phyloP scores from a whole-genome alignment of 30 jellyfish, hydroid and myxozoan species.

The Sanderia malayensis region DNA sequence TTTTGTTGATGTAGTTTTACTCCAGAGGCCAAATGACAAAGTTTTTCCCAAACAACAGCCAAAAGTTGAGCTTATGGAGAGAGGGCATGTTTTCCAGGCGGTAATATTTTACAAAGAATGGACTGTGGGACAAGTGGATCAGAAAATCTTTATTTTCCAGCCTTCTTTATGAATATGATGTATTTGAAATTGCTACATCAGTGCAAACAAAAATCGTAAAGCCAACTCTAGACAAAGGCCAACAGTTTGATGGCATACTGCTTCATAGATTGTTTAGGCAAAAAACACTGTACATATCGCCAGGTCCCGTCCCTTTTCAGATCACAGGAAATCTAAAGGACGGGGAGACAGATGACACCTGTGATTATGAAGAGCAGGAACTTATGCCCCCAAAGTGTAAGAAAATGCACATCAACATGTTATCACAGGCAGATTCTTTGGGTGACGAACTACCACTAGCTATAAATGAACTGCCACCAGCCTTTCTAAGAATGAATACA shows the following conservation, averaged over 20 bases:
- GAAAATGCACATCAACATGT: slow-evolving; percentile 3
- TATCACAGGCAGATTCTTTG: not conserved
- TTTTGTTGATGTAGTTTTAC: not conserved
- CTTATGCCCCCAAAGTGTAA: slow-evolving; percentile 3
- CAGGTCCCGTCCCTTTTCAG: not conserved
- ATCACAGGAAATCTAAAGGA: not conserved
- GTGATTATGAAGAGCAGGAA: not conserved
- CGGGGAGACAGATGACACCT: not conserved
- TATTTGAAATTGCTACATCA: not conserved
- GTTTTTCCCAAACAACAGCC: not conserved
- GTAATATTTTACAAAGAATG: not conserved
- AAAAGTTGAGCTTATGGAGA: not conserved
- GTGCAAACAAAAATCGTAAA: not conserved
- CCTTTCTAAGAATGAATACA: not conserved
- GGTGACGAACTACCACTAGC: slow-evolving; percentile 5
- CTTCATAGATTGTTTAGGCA: not conserved
- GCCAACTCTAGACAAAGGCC: slow-evolving; percentile 1
- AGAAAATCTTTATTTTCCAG: not conserved
- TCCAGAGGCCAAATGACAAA: not conserved
- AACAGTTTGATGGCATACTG: not conserved
- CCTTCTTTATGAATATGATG: not conserved
- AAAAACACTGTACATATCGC: not conserved
- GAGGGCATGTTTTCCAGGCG: not conserved
- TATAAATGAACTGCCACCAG: slow-evolving; percentile 5
- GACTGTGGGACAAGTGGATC: not conserved